phyloP scores from a whole-genome alignment of 2,113 vertebrate species.

The Benitochromis conjunctus region DNA sequence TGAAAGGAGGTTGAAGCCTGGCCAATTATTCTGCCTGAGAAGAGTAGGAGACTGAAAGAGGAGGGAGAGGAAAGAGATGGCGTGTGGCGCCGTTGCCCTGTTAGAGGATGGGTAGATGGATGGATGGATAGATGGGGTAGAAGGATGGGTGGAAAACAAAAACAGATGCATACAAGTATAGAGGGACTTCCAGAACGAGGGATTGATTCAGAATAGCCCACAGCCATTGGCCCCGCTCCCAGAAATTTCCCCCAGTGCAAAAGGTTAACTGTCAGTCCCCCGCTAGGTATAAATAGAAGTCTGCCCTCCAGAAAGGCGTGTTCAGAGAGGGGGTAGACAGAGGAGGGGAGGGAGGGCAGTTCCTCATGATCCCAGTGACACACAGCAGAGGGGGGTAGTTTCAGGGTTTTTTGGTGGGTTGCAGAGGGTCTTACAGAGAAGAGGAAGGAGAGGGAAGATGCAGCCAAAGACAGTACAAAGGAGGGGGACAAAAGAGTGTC shows the following conservation, averaged over 20 bases:
- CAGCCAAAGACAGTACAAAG: constrained; percentile 41
- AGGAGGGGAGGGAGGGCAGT: constrained; percentile 12
- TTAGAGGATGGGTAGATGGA: not conserved
- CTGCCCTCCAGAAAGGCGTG: constrained; percentile 67
- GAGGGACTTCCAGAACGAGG: constrained; percentile 29
- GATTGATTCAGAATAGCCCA: constrained; percentile 44
- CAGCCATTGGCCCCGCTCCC: constrained; percentile 66
- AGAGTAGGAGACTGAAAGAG: constrained; percentile 32
- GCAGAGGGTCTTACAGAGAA: constrained; percentile 1
- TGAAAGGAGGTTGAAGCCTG: constrained; percentile 66
- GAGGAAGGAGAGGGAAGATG: constrained; percentile 22
- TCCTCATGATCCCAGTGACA: constrained; percentile 54
- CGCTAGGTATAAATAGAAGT: constrained; percentile 72
- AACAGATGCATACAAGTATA: constrained; percentile 20
- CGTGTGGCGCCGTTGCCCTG: constrained; percentile 52
- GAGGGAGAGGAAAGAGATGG: constrained; percentile 31
- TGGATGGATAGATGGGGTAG: not conserved
- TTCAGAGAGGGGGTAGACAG: constrained; percentile 46
- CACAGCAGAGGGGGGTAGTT: constrained; percentile 25
- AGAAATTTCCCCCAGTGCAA: constrained; percentile 70
- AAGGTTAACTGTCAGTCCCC: constrained; percentile 78
- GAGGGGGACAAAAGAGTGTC: constrained; percentile 62
- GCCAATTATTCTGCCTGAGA: constrained; percentile 64
- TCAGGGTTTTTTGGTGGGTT: not conserved
- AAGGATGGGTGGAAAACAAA: not conserved